Evolutionary conservation across 2,888 invertebrate species (phyloP), one percentile per base, ranked within the genome.

Genomic region (Auanema sp.): DNA sequence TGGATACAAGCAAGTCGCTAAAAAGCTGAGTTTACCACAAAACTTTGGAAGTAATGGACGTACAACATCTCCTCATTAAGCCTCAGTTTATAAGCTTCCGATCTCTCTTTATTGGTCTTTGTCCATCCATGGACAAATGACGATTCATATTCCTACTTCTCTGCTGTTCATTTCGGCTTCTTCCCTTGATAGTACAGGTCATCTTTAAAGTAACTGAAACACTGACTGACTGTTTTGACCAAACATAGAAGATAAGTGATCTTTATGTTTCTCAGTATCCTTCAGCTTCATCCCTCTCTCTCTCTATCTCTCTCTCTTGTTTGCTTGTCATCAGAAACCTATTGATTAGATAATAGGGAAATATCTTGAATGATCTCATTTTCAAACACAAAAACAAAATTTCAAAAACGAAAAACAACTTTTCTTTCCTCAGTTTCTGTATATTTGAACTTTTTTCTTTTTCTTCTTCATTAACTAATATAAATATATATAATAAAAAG

Each of bases 1-100:
- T 40, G 70, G 68, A 41, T 77, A 77, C 69, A 77, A 76, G 54
- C 75, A 77, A 52, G 70, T 77, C 23, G 77, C 77, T 8, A 77
- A 77, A 59, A 74, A 74, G 60, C 51, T 77, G 53, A 66, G 66
- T 6, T 71, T 77, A 10, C 77, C 77, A 25, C 77, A 75, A 64
- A 74, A 69, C 25, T 77, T 77, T 71, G 75, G 77, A 16, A 75
- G 75, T 68, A 70, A 69, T 60, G 68, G 70, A 47, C 70, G 73
- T 33, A 65, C 66, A 14, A 68, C 72, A 40, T 72, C 75, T 21
- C 43, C 47, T 55, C 40, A 18, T 25, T 55, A 55, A 42, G 24
- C 16, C 6, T 14, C n/a, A 16, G 16, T 16, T 55, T 25, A 40
- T 47, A 47, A 18, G 21, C 21, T 16, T 41, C 14, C 41, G 41